Evolutionary conservation across 2,113 vertebrate species (phyloP).

Genomic region (Hippopotamus amphibius): DNA sequence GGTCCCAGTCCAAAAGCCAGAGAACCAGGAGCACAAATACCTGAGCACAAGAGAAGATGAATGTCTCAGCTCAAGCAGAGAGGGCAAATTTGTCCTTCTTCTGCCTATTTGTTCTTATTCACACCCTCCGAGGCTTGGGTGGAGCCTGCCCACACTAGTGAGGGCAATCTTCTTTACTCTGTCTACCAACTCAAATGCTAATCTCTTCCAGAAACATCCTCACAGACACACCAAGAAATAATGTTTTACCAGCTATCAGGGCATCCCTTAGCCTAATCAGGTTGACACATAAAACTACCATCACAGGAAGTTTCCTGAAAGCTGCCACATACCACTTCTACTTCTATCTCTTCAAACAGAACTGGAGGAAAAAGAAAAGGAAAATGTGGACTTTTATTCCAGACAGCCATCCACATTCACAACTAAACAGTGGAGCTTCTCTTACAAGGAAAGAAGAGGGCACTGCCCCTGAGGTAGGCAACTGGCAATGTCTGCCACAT

Average conservation of each 20-base stretch:
- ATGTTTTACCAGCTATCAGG: neutral
- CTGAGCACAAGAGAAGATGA: neutral
- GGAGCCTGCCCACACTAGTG: no score
- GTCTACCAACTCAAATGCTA: neutral
- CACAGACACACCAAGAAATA: neutral
- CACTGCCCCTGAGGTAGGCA: neutral
- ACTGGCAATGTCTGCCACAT: neutral
- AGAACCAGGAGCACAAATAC: neutral
- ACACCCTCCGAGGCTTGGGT: no score
- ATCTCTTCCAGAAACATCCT: neutral
- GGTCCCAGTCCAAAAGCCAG: neutral
- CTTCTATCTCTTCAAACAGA: neutral
- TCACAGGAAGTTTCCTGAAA: neutral
- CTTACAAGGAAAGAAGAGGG: neutral
- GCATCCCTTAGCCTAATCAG: neutral
- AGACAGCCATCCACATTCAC: neutral
- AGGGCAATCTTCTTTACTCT: neutral
- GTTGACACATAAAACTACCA: neutral
- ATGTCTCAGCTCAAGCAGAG: neutral
- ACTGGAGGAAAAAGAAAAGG: fast-evolving
- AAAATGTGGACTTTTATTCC: neutral
- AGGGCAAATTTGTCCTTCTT: neutral
- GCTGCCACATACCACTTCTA: neutral
- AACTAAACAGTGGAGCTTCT: neutral
- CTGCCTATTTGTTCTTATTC: neutral